Evolutionary conservation across 2,797 vertebrate genomes (phyloP), one percentile per base, ranked within the genome.

Genomic region (Crenuchus spilurus): DNA sequence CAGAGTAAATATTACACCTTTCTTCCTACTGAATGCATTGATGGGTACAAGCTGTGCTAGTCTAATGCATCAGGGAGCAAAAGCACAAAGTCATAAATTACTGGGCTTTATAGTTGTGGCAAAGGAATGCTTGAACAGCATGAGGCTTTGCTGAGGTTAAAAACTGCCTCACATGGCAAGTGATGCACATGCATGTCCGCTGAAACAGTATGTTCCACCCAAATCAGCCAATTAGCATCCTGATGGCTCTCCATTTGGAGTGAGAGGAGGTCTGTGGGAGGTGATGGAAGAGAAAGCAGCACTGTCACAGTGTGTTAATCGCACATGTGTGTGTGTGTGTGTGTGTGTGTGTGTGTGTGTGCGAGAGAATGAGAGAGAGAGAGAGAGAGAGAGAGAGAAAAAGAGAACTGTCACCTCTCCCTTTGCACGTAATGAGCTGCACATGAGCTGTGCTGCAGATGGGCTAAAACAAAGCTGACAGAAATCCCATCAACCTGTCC

Each of bases 401-500:
- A 41, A 68, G 48, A 76, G 39, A 74, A 48, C 52, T 76, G 37
- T 72, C 75, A 80, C 68, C 67, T 71, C 68, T 73, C 30, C 60
- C 54, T 77, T 70, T 64, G 39, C 67, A 54, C 26, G 58, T 84
- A 83, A 84, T 78, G 75, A 80, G 76, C 69, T 81, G 62, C 79
- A 81, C 66, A 57, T 78, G 83, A 77, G 65, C 54, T 68, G 57
- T 70, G 58, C 68, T 75, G 64, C 65, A 70, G 68, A 57, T 55
- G 74, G 22, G 39, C 52, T 79, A 75, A 82, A 85, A 76, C 71
- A 70, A 64, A 72, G 26, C 78, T 79, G 78, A 82, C 81, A 83
- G 79, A 81, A 83, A 82, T 85, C 78, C 74, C 76, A 82, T 83
- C 74, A 82, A 76, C 72, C 54, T 74, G 76, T 82, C 80, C 49